Base-by-base conservation (phyloP, 2,888 invertebrate genomes). In the Sisyra terminalis region DNA sequence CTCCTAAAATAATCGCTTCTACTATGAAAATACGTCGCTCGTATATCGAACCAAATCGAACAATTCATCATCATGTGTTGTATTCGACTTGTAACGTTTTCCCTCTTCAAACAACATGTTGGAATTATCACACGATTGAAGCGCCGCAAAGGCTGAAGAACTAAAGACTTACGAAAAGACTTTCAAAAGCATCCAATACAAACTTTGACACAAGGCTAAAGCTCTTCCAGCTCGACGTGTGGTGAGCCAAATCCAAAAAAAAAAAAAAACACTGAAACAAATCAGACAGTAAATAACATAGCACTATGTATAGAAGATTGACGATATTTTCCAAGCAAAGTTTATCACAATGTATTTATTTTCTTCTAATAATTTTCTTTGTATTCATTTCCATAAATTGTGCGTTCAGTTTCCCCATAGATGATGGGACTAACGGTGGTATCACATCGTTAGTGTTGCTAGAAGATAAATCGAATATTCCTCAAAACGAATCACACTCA, bases 301-400 rank as follows among this genome's bases (percentile, higher is more conserved):
- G 32, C 43, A 43, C 43, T 43, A 43, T 43, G 43, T 43, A 38
- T 38, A 37, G 38, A 38, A 38, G 43, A 43, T 43, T 43, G 37
- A 38, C 18, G 13, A 29, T 38, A 16, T 37, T 30, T 29, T 30
- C 38, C 37, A 24, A 24, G 24, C 24, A 37, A 38, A 38, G 18
- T 43, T 31, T 38, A 18, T 29, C 37, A 37, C 37, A 38, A 43
- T 43, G 43, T 30, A 30, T 43, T 43, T 43, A 43, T 43, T 43
- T 43, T 43, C 30, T 43, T 37, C 29, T 43, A n/a, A 38, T 37
- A 18, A 30, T 39, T 36, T 42, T 43, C 38, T 29, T 43, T 8
- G 13, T 43, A 30, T 43, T 43, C 31, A 29, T 43, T 43, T 35
- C 37, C 29, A 16, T 43, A 43, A 37, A 37, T 29, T 38, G 30